Evolutionary conservation across 2,888 invertebrate species (phyloP).

Genomic region (Sinohyriopsis cumingii): DNA sequence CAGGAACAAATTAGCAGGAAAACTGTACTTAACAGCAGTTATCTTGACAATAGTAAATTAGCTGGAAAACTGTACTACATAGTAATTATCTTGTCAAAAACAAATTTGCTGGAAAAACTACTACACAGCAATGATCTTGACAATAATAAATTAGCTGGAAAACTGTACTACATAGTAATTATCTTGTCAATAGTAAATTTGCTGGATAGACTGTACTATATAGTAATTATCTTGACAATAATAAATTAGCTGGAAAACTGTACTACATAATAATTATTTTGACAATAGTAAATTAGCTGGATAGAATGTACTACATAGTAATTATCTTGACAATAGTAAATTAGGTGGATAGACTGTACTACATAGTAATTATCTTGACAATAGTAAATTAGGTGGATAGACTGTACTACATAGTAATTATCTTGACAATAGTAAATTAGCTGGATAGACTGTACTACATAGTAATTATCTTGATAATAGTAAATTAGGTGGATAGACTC

Average conservation of each 20-base stretch:
- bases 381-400: slow-evolving; percentile 19
- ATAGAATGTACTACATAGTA: slow-evolving; percentile 14
- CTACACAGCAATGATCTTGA: background rate
- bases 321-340: slow-evolving; percentile 26
- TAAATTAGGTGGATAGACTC: background rate
- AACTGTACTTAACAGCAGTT: no score
- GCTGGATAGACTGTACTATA: no score
- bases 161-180: no score
- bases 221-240: no score
- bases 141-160: background rate
- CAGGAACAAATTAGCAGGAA: no score
- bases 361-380: slow-evolving; percentile 25
- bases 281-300: slow-evolving; percentile 9
- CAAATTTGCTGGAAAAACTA: no score
- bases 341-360: slow-evolving; percentile 24
- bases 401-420: background rate
- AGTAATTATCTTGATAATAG: slow-evolving; percentile 24
- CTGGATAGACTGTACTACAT: background rate
- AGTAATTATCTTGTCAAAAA: no score
- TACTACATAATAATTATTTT: no score
- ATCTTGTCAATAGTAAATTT: no score
- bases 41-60: no score
- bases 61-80: no score
- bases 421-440: slow-evolving; percentile 9
- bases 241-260: no score